Evolutionary conservation across 2,113 vertebrate genomes (phyloP), one percentile per base, ranked within the genome.

Genomic region (Genyomyrus donnyi): DNA sequence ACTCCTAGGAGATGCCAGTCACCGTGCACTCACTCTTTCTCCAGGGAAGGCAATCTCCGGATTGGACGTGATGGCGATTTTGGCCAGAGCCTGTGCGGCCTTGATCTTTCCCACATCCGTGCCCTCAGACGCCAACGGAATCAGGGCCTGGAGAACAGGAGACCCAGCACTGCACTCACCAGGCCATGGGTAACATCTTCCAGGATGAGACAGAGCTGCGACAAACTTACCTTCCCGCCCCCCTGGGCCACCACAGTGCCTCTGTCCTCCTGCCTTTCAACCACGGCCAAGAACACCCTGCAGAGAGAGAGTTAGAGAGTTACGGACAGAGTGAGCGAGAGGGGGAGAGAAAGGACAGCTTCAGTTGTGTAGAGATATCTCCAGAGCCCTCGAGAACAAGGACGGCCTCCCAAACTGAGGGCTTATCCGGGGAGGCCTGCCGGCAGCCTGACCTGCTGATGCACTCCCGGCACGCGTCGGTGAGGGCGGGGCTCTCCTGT

Each of bases 41-140:
- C 98, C 98, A 0, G 98, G 98, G 89, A 99, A 99, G 0, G 97
- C 98, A 93, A 99, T 99, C 94, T 97, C 97, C 0, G 98, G 98
- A 92, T 99, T 98, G 24, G 97, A 97, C 5, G 98, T 99, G 93
- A 99, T 99, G 90, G 97, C 95, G 90, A 99, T 98, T 94, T 98
- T 99, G 24, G 98, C 98, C 24, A 99, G 94, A 0, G 98, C 98
- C 94, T 99, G 98, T 0, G 97, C 98, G 3, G 98, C 98, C 94
- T 98, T 99, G 5, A 95, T 96, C 96, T 99, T 98, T 10, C 98
- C 98, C 50, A 93, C 83, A 1, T 97, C 96, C 0, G 98, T 99
- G 93, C 97, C 98, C 90, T 99, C 98, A 70, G 97, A 95, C 49
- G 98, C 97, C 92, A 99, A 94, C 0, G 98, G 98, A 89, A 99